phyloP scores from a whole-genome alignment of 2,888 invertebrate species.

The Formica aserva region DNA sequence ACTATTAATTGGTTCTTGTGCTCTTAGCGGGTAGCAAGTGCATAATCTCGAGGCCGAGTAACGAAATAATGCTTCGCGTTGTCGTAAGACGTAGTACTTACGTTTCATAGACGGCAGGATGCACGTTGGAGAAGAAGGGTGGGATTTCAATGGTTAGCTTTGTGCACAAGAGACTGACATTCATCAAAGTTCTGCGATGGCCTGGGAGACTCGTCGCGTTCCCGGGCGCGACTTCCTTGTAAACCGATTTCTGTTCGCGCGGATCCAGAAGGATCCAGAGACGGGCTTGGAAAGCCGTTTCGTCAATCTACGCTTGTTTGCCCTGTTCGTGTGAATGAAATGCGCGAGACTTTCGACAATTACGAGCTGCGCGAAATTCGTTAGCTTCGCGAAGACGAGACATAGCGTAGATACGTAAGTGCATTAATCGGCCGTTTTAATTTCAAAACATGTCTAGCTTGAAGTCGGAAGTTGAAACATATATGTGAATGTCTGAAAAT shows the following conservation, averaged over 20 bases:
- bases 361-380: not conserved
- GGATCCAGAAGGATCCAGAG: not conserved
- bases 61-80: slow-evolving; percentile 31
- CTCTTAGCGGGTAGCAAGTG: slow-evolving; percentile 32
- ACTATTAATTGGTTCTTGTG: slow-evolving; percentile 43
- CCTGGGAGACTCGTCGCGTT: slow-evolving; percentile 34
- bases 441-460: not conserved
- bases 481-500: not conserved
- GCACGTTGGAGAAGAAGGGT: not conserved
- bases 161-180: slow-evolving; percentile 23
- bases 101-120: slow-evolving; percentile 12
- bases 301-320: slow-evolving; percentile 17
- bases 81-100: slow-evolving; percentile 20
- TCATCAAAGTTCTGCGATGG: slow-evolving; percentile 30
- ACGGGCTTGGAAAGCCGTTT: slow-evolving; percentile 6
- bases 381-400: not conserved
- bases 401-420: not conserved
- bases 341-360: not conserved
- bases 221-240: slow-evolving; percentile 18
- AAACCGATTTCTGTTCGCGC: slow-evolving; percentile 20
- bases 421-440: not conserved
- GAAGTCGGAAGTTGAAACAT: not conserved
- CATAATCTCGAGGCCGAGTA: slow-evolving; percentile 42
- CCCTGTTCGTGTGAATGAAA: not conserved
- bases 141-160: slow-evolving; percentile 26